phyloP scores from a whole-genome alignment of 2,888 invertebrate species.

The Eugnorisma glareosa region DNA sequence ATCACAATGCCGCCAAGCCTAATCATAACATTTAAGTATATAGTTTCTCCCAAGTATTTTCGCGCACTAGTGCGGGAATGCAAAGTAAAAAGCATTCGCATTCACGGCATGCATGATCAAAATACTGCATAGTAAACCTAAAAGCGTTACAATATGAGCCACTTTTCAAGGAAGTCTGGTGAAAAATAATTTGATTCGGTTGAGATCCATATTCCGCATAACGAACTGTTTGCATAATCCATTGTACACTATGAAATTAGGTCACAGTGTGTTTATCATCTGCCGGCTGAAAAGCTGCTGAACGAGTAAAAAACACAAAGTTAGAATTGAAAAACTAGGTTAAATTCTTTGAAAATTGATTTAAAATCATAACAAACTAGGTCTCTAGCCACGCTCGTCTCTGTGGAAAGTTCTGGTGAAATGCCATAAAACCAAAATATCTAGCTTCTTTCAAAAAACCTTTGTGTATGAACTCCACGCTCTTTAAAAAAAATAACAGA shows the following conservation, averaged over 20 bases:
- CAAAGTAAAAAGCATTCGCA: background rate
- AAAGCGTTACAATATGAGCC: background rate
- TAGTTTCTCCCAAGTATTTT: background rate
- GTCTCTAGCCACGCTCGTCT: background rate
- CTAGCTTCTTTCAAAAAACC: background rate
- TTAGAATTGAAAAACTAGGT: constrained; percentile 49
- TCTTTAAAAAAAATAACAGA: background rate
- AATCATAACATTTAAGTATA: background rate
- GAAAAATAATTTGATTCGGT: constrained; percentile 40
- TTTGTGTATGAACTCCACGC: background rate
- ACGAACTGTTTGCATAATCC: constrained; percentile 49
- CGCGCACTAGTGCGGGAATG: no score
- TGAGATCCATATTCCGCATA: constrained; percentile 49
- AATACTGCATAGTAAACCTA: background rate
- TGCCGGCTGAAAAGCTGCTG: constrained; percentile 56
- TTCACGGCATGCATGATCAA: background rate
- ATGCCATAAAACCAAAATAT: background rate
- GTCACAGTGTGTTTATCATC: constrained; percentile 59
- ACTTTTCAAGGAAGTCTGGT: background rate
- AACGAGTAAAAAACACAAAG: constrained; percentile 49
- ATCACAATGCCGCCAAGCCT: background rate
- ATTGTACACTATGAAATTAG: constrained; percentile 60
- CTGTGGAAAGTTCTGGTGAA: constrained; percentile 1
- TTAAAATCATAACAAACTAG: constrained; percentile 10
- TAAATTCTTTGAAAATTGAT: constrained; percentile 43